A percentile compares a stretch with the other conserved stretches of the same genome.
phyloP scores from a whole-genome alignment of 2,888 invertebrate species.

The Shargacucullia verbasci region DNA sequence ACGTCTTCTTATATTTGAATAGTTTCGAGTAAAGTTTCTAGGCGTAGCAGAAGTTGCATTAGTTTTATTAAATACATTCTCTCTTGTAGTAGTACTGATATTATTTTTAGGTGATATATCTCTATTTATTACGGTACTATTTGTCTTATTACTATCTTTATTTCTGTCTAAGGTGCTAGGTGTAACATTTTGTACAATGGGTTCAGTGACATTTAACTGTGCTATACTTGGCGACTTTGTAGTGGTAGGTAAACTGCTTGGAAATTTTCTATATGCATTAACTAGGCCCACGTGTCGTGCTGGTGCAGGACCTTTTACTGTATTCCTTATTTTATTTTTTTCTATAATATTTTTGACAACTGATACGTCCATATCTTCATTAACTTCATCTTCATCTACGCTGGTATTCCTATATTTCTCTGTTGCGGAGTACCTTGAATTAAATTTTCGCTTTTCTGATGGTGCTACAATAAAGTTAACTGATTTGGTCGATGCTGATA shows the following conservation, averaged over 20 bases:
- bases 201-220: constrained; percentile 75
- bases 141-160: constrained; percentile 63
- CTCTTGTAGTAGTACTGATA: constrained; percentile 59
- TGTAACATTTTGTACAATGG: constrained; percentile 68
- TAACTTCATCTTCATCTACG: constrained; percentile 87
- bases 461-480: constrained; percentile 82
- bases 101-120: constrained; percentile 56
- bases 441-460: constrained; percentile 80
- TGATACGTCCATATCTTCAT: constrained; percentile 90
- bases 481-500: constrained; percentile 85
- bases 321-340: constrained; percentile 86
- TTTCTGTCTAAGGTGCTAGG: constrained; percentile 64
- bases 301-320: constrained; percentile 86
- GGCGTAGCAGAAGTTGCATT: constrained; percentile 63
- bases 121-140: constrained; percentile 54
- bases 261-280: constrained; percentile 83
- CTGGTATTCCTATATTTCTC: constrained; percentile 85
- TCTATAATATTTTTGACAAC: constrained; percentile 88
- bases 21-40: constrained; percentile 78
- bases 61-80: constrained; percentile 60
- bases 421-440: constrained; percentile 83
- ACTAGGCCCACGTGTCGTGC: constrained; percentile 82
- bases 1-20: constrained; percentile 77
- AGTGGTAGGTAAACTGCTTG: constrained; percentile 72
- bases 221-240: constrained; percentile 71